Conservation (phyloP, 1,140 invertebrate species). For the Micrasema longulum region DNA sequence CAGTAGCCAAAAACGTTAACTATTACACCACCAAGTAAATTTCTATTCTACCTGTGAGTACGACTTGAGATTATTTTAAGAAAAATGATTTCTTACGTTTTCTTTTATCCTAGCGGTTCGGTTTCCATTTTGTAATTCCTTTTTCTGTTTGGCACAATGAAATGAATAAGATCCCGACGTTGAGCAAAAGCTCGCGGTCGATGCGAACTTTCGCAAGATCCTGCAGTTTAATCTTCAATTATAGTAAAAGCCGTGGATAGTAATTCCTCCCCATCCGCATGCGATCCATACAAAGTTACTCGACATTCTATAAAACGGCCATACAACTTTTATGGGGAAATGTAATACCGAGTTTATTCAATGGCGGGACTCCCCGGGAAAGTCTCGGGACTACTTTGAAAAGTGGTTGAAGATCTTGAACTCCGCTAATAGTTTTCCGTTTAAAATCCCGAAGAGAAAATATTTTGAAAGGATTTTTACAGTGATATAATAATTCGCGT, state of each 20-base stretch:
- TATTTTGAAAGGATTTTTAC: conserved; percentile 32
- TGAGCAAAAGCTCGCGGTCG: too few species aligned
- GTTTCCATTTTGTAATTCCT: too few species aligned
- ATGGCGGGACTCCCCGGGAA: conserved; percentile 17
- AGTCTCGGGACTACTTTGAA: conserved; percentile 28
- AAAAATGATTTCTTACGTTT: too few species aligned
- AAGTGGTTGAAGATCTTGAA: conserved; percentile 29
- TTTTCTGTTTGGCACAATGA: too few species aligned
- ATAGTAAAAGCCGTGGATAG: conserved; percentile 9
- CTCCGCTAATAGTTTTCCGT: conserved; percentile 37
- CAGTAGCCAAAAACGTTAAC: too few species aligned
- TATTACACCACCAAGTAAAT: too few species aligned
- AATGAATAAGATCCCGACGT: too few species aligned
- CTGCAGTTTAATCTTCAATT: conserved; percentile 37
- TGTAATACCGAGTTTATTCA: conserved; percentile 30
- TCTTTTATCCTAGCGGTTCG: too few species aligned
- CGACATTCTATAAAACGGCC: conserved; percentile 5
- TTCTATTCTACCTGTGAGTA: too few species aligned
- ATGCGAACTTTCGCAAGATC: conserved; percentile 9
- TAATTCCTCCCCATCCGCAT: neutral
- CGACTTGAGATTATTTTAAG: too few species aligned
- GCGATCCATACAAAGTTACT: neutral
- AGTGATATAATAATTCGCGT: too few species aligned
- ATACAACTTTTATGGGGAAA: conserved; percentile 38
- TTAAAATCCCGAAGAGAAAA: conserved; percentile 29